These are phyloP conservation scores for Pterostichus niger DNA, from an alignment of 2,888 invertebrate species.

Conservation along the genomic window DNA sequence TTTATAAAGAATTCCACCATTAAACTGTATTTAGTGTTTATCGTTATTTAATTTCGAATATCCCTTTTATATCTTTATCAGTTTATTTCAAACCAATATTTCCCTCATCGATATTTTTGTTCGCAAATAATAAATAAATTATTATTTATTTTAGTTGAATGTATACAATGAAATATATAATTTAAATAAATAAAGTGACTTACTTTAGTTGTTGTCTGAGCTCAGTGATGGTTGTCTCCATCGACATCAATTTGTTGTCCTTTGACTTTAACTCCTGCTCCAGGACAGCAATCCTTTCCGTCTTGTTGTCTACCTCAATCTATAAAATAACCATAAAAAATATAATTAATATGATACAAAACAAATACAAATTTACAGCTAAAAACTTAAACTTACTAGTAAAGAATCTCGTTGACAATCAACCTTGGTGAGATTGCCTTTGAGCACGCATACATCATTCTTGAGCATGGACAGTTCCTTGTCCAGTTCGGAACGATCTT, in stretches of 20 bases:
- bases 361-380: no score
- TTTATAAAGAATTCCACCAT: no score
- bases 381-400: slow-evolving; percentile 76
- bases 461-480: slow-evolving; percentile 82
- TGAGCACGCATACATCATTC: slow-evolving; percentile 82
- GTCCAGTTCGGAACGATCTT: slow-evolving; percentile 80
- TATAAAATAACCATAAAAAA: slow-evolving; percentile 73
- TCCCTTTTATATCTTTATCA: no score
- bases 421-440: slow-evolving; percentile 81
- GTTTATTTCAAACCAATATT: no score
- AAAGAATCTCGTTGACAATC: slow-evolving; percentile 87
- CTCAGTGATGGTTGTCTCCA: slow-evolving; percentile 80
- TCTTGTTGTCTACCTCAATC: slow-evolving; percentile 85
- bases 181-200: slow-evolving; percentile 69
- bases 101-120: no score
- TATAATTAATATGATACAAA: no score
- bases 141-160: slow-evolving; percentile 56
- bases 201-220: slow-evolving; percentile 80
- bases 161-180: slow-evolving; percentile 10
- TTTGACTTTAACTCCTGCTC: slow-evolving; percentile 84
- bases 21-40: no score
- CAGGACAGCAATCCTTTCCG: slow-evolving; percentile 83
- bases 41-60: no score
- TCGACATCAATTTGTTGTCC: slow-evolving; percentile 78
- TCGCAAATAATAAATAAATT: no score